These are phyloP conservation scores for Hirudo medicinalis DNA, from an alignment of 1,140 invertebrate genomes.

Conservation along the genomic window DNA sequence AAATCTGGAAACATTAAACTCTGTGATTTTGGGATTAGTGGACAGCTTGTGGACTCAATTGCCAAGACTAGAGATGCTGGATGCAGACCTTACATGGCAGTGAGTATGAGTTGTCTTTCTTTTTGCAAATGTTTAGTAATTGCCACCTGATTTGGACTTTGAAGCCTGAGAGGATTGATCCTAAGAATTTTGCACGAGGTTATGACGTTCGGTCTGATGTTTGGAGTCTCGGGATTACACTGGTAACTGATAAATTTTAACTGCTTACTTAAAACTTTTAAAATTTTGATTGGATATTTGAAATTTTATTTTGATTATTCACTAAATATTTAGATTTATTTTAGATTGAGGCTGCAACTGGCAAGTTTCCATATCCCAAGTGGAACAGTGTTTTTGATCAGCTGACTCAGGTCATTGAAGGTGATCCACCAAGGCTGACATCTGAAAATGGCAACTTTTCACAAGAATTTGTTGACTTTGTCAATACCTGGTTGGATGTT, in stretches of 20 bases:
- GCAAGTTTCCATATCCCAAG: conserved; percentile 59
- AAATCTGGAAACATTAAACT: conserved; percentile 75
- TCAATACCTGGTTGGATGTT: conserved; percentile 69
- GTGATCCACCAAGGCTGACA: conserved; percentile 68
- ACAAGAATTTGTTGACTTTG: conserved; percentile 76
- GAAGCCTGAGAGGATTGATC: conserved; percentile 85
- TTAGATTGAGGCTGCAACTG: conserved; percentile 40
- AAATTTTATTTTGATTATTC: not conserved
- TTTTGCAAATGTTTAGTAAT: not conserved
- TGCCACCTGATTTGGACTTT: not conserved
- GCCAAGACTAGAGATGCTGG: conserved; percentile 90
- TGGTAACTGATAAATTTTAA: conserved; percentile 33
- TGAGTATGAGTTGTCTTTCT: conserved; percentile 34
- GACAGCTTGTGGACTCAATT: conserved; percentile 89
- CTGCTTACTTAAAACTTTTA: too few species aligned
- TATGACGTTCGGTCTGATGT: conserved; percentile 91
- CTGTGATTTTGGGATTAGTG: conserved; percentile 96
- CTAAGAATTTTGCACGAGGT: conserved; percentile 51
- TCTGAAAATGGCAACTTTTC: conserved; percentile 66
- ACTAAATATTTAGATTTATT: not conserved
- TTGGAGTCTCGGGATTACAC: conserved; percentile 66
- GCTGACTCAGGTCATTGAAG: conserved; percentile 78
- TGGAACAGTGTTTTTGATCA: conserved; percentile 89
- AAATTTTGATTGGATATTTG: too few species aligned
- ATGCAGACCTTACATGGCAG: conserved; percentile 92